Base-by-base conservation (phyloP, 2,888 invertebrate genomes). In the Incurvaria masculella region DNA sequence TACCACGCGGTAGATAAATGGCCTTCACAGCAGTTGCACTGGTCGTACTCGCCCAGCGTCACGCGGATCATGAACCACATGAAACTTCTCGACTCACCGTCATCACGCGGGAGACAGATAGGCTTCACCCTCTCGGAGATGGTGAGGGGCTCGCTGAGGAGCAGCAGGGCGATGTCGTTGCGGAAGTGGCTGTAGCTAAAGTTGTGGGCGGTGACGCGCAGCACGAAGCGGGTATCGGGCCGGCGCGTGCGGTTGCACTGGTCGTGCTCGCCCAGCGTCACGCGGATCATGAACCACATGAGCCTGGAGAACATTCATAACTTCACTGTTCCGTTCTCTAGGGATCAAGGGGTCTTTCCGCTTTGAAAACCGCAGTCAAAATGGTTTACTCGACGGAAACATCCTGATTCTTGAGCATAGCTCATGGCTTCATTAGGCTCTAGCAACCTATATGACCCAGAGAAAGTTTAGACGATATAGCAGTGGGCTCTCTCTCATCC, bases 281-380 rank as follows among this genome's bases (percentile, higher is more conserved):
- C 88, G 70, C 89, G 89, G 61, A 93, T 89, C 89, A 93, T 89
- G 69, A 92, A 92, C 92, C 92, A 92, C 88, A 91, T 89, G 63
- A 92, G 88, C 51, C 90, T 90, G 72, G 49, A 79, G 57, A 46
- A 47, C 14, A 27, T 14, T 33, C 33, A 33, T 14, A n/a, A n/a
- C n/a, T n/a, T n/a, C n/a, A n/a, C n/a, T n/a, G n/a, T n/a, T n/a
- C n/a, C n/a, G n/a, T n/a, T n/a, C n/a, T n/a, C n/a, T n/a, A n/a
- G n/a, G n/a, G n/a, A n/a, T n/a, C n/a, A n/a, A n/a, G n/a, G n/a
- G n/a, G n/a, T n/a, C n/a, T n/a, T n/a, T n/a, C n/a, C n/a, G n/a
- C n/a, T n/a, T n/a, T n/a, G n/a, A n/a, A n/a, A n/a, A n/a, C n/a
- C n/a, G n/a, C n/a, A n/a, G n/a, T n/a, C n/a, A n/a, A n/a, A n/a